These are phyloP conservation scores for Aphelenchoides besseyi DNA, from an alignment of 1,140 invertebrate genomes.

Conservation along the genomic window DNA sequence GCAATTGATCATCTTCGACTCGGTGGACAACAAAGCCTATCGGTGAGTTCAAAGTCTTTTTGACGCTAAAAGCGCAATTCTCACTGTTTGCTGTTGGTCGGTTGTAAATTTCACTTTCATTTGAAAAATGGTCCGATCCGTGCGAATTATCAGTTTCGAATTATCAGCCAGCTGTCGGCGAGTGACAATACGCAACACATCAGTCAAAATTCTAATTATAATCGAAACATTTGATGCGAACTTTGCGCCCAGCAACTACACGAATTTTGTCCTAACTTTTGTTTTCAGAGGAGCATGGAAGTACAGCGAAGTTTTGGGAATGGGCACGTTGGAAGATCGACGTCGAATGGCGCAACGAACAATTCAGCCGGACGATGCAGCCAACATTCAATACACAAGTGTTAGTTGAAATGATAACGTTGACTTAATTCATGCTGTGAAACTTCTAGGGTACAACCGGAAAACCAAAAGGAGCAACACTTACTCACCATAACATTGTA, in stretches of 20 bases:
- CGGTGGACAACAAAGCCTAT: constrained; percentile 47
- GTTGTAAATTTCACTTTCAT: not conserved
- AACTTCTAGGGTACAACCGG: constrained; percentile 75
- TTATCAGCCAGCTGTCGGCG: not conserved
- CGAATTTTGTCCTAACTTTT: too few relatives aligned
- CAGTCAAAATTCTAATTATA: not conserved
- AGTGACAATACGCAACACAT: not conserved
- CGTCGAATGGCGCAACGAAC: constrained; percentile 61
- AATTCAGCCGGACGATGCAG: constrained; percentile 63
- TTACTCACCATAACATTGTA: constrained; percentile 78
- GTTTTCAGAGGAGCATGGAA: constrained; percentile 58
- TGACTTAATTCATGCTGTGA: not conserved
- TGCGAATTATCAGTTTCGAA: constrained; percentile 14
- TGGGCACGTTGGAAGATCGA: constrained; percentile 63
- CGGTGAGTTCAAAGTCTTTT: constrained; percentile 37
- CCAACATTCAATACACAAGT: constrained; percentile 61
- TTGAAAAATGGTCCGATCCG: constrained; percentile 14
- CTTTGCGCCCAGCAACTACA: not conserved
- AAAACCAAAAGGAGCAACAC: constrained; percentile 78
- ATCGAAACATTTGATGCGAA: not conserved
- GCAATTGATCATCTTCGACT: constrained; percentile 61
- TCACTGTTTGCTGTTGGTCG: not conserved
- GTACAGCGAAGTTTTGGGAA: constrained; percentile 53
- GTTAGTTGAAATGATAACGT: constrained; percentile 31
- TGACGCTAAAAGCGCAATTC: not conserved